Evolutionary conservation across 2,113 vertebrate genomes (phyloP), one percentile per base, ranked within the genome.

Genomic region (Arvicanthis niloticus): DNA sequence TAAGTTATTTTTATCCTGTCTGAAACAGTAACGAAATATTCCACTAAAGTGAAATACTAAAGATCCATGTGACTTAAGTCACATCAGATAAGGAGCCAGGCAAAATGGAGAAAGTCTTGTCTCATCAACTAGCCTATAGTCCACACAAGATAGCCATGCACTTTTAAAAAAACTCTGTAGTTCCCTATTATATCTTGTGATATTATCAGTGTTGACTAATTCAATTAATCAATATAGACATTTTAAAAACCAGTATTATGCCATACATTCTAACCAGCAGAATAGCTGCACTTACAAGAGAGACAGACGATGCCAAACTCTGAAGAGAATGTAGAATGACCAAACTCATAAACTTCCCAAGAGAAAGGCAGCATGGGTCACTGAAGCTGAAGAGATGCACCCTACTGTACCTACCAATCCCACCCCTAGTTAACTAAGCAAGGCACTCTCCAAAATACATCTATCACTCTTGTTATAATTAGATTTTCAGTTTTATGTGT

Each of bases 21-120:
- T 73, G 70, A 88, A 96, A 93, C 34, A 82, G 29, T 60, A 94
- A 93, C 62, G 88, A 60, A 40, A 82, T 9, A 90, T 88, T 91
- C 75, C 65, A 3, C n/a, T 84, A 86, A 88, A 12, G 3, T 65
- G 12, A 82, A 72, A 19, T 53, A 82, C 76, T 88, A 76, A 94
- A 78, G 21, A 8, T 40, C n/a, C 31, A 60, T 73, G 21, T 42
- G 45, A 45, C 45, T 45, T 60, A 93, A 87, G 5, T 75, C 56
- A 51, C 19, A 17, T 67, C 42, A 73, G 17, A n/a, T 24, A 76
- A 19, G 21, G 3, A 72, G 12, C 17, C 12, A 31, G n/a, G 40
- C 34, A 58, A 86, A 60, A 92, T 6, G 4, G 21, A 60, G 9
- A 68, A 3, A 77, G 37, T n/a, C 11, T 68, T 68, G 9, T 37